Evolutionary conservation across 2,888 invertebrate species (phyloP).

Genomic region (Petrolisthes cinctipes): DNA sequence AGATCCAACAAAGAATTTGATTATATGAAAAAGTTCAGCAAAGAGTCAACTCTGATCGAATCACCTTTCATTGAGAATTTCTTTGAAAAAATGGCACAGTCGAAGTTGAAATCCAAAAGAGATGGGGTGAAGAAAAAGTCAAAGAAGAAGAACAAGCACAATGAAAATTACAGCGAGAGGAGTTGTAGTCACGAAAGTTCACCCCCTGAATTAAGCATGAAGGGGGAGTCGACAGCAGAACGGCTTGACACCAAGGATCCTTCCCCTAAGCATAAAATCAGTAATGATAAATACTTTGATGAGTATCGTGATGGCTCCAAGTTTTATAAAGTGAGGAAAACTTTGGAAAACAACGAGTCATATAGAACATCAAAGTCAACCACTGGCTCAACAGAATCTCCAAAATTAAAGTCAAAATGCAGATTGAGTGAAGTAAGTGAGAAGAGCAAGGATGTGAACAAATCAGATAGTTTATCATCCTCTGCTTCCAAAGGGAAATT

Average conservation of each 20-base stretch:
- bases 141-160: not conserved
- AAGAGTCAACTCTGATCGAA: constrained; percentile 13
- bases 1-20: constrained; percentile 24
- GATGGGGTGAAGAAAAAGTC: constrained; percentile 6
- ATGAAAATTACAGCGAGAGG: not conserved
- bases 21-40: constrained; percentile 32
- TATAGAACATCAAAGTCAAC: constrained; percentile 13
- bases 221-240: constrained; percentile 11
- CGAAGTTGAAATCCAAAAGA: constrained; percentile 19
- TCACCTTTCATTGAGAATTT: constrained; percentile 16
- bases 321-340: constrained; percentile 27
- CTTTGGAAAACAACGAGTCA: constrained; percentile 7
- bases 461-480: constrained; percentile 17
- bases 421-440: constrained; percentile 23
- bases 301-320: constrained; percentile 42
- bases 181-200: not conserved
- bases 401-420: constrained; percentile 23
- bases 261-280: constrained; percentile 11
- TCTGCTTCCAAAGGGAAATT: not conserved
- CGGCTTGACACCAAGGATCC: constrained; percentile 3
- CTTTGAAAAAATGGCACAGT: constrained; percentile 20
- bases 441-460: not conserved
- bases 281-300: constrained; percentile 24
- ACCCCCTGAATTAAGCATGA: not conserved
- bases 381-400: constrained; percentile 21